These are phyloP conservation scores for Drosophila neocordata DNA, from an alignment of 1,140 invertebrate species.

Conservation along the genomic window DNA sequence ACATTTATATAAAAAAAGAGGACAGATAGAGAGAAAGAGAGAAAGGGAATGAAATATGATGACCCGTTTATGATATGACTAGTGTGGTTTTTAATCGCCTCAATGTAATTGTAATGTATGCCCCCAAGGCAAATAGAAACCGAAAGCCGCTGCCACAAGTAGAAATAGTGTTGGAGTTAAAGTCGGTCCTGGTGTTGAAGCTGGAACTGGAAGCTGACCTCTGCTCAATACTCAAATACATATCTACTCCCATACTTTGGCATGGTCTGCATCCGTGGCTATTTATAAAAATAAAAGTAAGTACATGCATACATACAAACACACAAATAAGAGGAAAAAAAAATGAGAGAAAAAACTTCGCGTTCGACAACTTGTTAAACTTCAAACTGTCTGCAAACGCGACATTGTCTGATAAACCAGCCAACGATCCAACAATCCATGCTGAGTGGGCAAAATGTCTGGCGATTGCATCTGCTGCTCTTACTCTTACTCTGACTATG, in stretches of 20 bases:
- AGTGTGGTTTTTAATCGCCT: slow-evolving; percentile 30
- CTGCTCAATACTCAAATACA: slow-evolving; percentile 31
- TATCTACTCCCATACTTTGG: slow-evolving; percentile 3
- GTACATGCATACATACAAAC: not conserved
- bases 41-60: slow-evolving; percentile 29
- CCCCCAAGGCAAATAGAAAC: slow-evolving; percentile 34
- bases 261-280: slow-evolving; percentile 39
- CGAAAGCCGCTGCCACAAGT: not conserved
- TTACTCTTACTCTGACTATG: slow-evolving; percentile 14
- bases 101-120: slow-evolving; percentile 32
- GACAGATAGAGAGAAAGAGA: slow-evolving; percentile 8
- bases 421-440: slow-evolving; percentile 30
- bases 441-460: slow-evolving; percentile 63
- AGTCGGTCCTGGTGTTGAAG: not conserved
- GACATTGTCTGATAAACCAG: slow-evolving; percentile 64
- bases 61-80: slow-evolving; percentile 58
- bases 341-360: slow-evolving; percentile 44
- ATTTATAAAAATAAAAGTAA: slow-evolving; percentile 78
- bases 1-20: slow-evolving; percentile 15
- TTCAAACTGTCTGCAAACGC: slow-evolving; percentile 74
- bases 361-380: slow-evolving; percentile 73
- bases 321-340: slow-evolving; percentile 22
- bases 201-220: slow-evolving; percentile 33
- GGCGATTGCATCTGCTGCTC: slow-evolving; percentile 58
- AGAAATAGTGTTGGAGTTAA: not conserved